Base-by-base conservation (phyloP, 2,888 invertebrate species). In the Saturnia japonica region DNA sequence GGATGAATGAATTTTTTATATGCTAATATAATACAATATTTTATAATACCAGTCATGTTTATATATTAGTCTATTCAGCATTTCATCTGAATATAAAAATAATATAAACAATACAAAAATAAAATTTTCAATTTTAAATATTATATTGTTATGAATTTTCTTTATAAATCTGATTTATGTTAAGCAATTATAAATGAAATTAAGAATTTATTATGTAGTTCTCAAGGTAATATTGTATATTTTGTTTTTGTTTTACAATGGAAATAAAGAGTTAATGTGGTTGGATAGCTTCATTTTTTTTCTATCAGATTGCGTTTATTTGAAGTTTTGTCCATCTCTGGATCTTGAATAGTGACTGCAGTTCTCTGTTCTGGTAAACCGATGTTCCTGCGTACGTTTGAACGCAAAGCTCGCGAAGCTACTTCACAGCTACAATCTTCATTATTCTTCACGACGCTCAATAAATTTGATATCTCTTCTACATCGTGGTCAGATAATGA, bases 391-490 rank as follows among this genome's bases (percentile, higher is more conserved):
- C 85, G 85, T 0, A 86, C 69, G 69, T 86, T 74, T 2, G 85
- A 80, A 0, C 77, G 74, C 0, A 88, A 72, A 0, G 86, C 87
- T 12, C 81, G 79, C 0, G 88, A 86, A 16, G 84, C 74, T 16
- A 84, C 75, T 64, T 83, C 84, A 72, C 90, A 90, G 40, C 74
- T 75, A 73, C 89, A 89, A 42, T 77, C 71, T 54, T 72, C 71
- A 2, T 81, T 75, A 0, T 75, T 72, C 42, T 77, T 82, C 12
- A 87, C 11, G 0, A 80, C 67, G 40, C 82, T 75, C 34, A 85
- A 68, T 19, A 88, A 69, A 70, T 80, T 82, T 16, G 62, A 34
- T 57, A 69, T 68, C 68, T 70, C 68, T 68, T 19, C 47, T 40
- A 51, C 16, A 70, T 47, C 67, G 57, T 69, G 43, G 7, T 70